Evolutionary conservation across 2,113 vertebrate genomes (phyloP), one percentile per base, ranked within the genome.

Genomic region (Pica pica): DNA sequence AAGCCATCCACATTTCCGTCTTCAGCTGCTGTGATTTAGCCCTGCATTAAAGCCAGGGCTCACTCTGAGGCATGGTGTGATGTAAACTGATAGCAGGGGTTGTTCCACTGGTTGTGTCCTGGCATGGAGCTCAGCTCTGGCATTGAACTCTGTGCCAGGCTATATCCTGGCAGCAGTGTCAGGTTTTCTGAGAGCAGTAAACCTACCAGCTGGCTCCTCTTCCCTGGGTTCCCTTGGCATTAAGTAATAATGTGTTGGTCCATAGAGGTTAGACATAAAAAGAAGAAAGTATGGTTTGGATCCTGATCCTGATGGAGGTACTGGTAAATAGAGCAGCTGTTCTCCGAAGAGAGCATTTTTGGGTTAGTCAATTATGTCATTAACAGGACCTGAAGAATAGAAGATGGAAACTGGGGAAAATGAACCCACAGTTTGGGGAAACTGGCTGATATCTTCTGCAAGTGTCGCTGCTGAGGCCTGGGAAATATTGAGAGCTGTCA

Each of bases 21-120:
- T 95, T 84, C 84, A 89, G 83, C 74, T 82, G 81, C 55, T 65
- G 49, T 77, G 83, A 89, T 90, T 94, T 83, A 90, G 46, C 31
- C 44, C 41, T 81, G 16, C 60, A 46, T 86, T 83, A 93, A 78
- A 93, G 76, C 49, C 77, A 35, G 21, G 53, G 28, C 64, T 86
- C 68, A 33, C 15, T 91, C 52, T 79, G 35, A 71, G 60, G 64
- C 41, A 65, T 64, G 73, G 64, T 87, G 83, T 88, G 69, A 90
- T 78, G 73, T 70, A 96, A 94, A 90, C 33, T 81, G 94, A 92
- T 93, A 93, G 22, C 59, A 67, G 33, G 21, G 55, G 27, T 68
- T 77, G 76, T 77, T 86, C 65, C 41, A 33, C 23, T 1, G 11
- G 71, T 74, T 63, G 18, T 70, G 57, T 75, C 27, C 69, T 86